Percentiles rank a stretch among this genome's conserved stretches.
phyloP scores from a whole-genome alignment of 2,888 invertebrate species.

The Apodemia hepburni region DNA sequence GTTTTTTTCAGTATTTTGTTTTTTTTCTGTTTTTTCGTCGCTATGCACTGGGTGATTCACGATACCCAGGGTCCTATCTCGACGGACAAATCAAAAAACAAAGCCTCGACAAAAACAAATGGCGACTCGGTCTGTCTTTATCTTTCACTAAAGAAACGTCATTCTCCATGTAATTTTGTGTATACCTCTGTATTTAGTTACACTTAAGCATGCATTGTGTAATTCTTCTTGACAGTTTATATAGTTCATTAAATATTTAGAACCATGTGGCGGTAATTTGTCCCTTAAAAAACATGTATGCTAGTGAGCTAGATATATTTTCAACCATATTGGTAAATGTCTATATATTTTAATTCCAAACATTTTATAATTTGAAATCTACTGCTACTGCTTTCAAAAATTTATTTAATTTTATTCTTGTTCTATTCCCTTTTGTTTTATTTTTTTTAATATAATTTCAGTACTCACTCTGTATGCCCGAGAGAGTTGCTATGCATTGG shows the following conservation, averaged over 20 bases:
- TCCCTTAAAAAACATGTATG: slow-evolving; percentile 30
- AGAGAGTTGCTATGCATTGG: slow-evolving; percentile 79
- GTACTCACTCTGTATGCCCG: slow-evolving; percentile 79
- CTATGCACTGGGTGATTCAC: slow-evolving; percentile 59
- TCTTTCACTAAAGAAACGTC: slow-evolving; percentile 57
- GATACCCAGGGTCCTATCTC: slow-evolving; percentile 73
- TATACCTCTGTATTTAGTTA: slow-evolving; percentile 62
- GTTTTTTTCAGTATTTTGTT: slow-evolving; percentile 50
- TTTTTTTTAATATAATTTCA: slow-evolving; percentile 63
- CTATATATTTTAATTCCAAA: not conserved
- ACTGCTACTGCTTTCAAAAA: slow-evolving; percentile 18
- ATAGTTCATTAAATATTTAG: slow-evolving; percentile 32
- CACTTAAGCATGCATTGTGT: slow-evolving; percentile 65
- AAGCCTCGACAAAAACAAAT: slow-evolving; percentile 72
- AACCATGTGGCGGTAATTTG: slow-evolving; percentile 28
- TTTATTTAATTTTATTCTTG: slow-evolving; percentile 25
- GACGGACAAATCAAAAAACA: slow-evolving; percentile 77
- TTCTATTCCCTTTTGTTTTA: slow-evolving; percentile 46
- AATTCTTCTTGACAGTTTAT: slow-evolving; percentile 40
- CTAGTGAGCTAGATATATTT: slow-evolving; percentile 34
- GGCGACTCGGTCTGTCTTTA: slow-evolving; percentile 75
- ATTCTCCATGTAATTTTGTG: slow-evolving; percentile 57
- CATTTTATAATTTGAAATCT: slow-evolving; percentile 7
- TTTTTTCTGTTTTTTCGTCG: slow-evolving; percentile 62
- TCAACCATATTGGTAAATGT: slow-evolving; percentile 13